phyloP scores from a whole-genome alignment of 2,888 invertebrate genomes.

The Acrobeloides nanus region DNA sequence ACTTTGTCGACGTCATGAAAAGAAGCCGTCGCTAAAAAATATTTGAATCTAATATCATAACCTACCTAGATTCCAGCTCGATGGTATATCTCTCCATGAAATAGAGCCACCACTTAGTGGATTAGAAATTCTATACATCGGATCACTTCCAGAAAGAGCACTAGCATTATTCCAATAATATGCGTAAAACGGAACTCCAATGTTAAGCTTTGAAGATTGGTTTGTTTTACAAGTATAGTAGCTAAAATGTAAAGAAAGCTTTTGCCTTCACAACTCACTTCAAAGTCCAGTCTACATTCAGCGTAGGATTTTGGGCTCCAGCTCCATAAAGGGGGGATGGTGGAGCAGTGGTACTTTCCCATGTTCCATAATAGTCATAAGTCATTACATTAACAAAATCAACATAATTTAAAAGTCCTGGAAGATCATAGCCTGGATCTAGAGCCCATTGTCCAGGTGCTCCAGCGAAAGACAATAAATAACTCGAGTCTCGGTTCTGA shows the following conservation, averaged over 20 bases:
- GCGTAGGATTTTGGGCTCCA: too few species aligned
- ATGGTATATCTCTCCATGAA: constrained; percentile 35
- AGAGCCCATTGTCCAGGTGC: constrained; percentile 53
- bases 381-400: constrained; percentile 53
- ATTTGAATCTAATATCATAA: too few species aligned
- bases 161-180: constrained; percentile 50
- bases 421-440: constrained; percentile 50
- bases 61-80: constrained; percentile 23
- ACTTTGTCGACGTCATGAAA: constrained; percentile 39
- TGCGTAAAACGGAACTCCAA: constrained; percentile 52
- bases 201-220: too few species aligned
- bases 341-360: too few species aligned
- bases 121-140: constrained; percentile 49
- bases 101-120: constrained; percentile 41
- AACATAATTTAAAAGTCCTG: constrained; percentile 37
- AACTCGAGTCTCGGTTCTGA: constrained; percentile 12
- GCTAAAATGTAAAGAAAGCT: too few species aligned
- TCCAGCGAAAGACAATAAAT: constrained; percentile 48
- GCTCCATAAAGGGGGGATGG: too few species aligned
- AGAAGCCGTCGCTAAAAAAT: too few species aligned
- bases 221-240: too few species aligned
- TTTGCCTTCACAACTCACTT: too few species aligned
- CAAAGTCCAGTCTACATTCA: too few species aligned
- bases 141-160: constrained; percentile 40
- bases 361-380: constrained; percentile 52